Evolutionary conservation across 2,113 vertebrate species (phyloP), one percentile per base, ranked within the genome.

Genomic region (Carassius carassius): DNA sequence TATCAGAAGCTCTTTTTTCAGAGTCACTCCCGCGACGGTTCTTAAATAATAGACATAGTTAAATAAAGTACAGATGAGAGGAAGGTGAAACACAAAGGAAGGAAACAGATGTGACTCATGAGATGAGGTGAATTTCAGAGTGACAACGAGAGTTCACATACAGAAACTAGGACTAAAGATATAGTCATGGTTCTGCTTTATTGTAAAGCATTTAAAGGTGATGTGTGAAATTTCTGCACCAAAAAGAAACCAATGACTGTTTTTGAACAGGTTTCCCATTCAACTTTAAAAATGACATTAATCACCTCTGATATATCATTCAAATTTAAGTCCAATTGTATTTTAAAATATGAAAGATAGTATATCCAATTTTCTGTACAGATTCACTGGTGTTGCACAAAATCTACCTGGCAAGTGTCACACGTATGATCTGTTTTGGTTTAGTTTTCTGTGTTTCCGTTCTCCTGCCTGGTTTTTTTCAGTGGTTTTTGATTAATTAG

Each of bases 21-120:
- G 94, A 87, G 90, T 99, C 97, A 4, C 96, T 97, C 63, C 95
- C 95, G 0, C 96, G 93, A 37, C 97, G 96, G 25, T 96, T 96
- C 97, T 99, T 92, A 76, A 93, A 92, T 91, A 89, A 86, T 54
- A 84, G 73, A 58, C 32, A 49, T 14, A 29, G 35, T 37, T 21
- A 75, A 35, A 47, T 32, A 94, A 94, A 54, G 91, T 75, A 25
- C 25, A 13, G 19, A 5, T 4, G 44, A 74, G 47, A 19, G 17
- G 5, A 8, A n/a, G 41, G 49, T 77, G 21, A 63, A n/a, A 83
- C 23, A 63, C 3, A 21, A 47, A 32, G 37, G 23, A 49, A 49
- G 65, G 44, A 51, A 70, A 78, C 82, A 49, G 29, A 60, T 25
- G 63, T 60, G 32, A 74, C 70, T 58, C 75, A 81, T 81, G 95